Evolutionary conservation across 1,140 invertebrate species (phyloP).

Genomic region (Heliconius himera): DNA sequence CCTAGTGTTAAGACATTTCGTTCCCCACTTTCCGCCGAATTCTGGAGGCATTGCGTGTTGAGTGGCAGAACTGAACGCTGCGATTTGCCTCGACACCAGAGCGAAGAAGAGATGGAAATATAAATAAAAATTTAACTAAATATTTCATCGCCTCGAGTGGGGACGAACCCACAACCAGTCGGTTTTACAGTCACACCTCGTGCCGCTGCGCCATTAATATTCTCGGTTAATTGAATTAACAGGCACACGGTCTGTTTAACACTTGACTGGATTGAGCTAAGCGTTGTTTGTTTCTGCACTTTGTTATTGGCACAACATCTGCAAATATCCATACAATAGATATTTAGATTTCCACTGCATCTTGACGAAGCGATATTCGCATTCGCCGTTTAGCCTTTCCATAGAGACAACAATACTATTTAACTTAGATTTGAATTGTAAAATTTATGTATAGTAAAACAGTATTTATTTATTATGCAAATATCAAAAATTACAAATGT

Average conservation of each 20-base stretch:
- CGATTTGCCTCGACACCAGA: too few species aligned
- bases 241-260: constrained; percentile 19
- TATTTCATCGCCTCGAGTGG: too few species aligned
- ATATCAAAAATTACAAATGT: not conserved
- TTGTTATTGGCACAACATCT: constrained; percentile 28
- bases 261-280: constrained; percentile 25
- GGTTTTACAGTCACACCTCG: too few species aligned
- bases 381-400: not conserved
- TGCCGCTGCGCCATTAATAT: constrained; percentile 3
- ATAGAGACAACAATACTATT: not conserved
- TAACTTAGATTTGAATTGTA: not conserved
- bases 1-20: too few species aligned
- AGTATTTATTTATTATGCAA: too few species aligned
- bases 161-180: too few species aligned
- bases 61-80: too few species aligned
- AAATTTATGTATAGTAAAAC: not conserved
- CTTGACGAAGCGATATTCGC: not conserved
- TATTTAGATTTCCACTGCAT: not conserved
- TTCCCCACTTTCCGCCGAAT: too few species aligned
- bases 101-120: too few species aligned
- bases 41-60: too few species aligned
- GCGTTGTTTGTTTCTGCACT: constrained; percentile 26
- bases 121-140: too few species aligned
- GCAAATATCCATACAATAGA: not conserved
- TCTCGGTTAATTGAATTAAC: constrained; percentile 27